Evolutionary conservation across 1,140 invertebrate species (phyloP), one percentile per base, ranked within the genome.

Genomic region (Chelonus insularis): DNA sequence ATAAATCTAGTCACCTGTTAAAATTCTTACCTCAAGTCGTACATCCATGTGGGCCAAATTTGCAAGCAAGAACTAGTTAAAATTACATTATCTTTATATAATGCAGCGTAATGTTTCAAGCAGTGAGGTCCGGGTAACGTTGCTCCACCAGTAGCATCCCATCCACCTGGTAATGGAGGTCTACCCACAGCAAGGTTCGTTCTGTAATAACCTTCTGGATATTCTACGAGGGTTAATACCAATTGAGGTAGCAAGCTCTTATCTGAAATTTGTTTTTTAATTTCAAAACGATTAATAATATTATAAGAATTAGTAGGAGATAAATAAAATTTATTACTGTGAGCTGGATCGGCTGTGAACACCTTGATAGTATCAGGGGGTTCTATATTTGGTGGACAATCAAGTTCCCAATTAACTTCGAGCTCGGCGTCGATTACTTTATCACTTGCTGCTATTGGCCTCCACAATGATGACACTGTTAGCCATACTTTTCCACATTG

Each of bases 21-120:
- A n/a, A n/a, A n/a, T n/a, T n/a, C n/a, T 66, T 71, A 86, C 86
- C 82, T 87, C 45, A 83, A 72, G 50, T 86, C 82, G 54, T 81
- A 77, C 87, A 90, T 89, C 88, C 88, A 89, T 2, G 83, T 85
- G 0, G 87, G 87, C 66, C 86, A 82, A 32, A 88, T 85, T 65
- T 82, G 83, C 20, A 89, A 71, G 70, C 88, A 90, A 11, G 85
- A 83, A 14, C 75, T 80, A 52, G 82, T 72, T 5, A 86, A 67
- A 18, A 85, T 68, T 4, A 67, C 65, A 16, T 81, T 77, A 23
- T 84, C 74, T 60, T 78, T 78, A 21, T 84, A 82, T 23, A 85
- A 83, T 12, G 81, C 83, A 21, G 86, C 86, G 68, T 82, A 81
- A 67, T 80, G 83, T n/a, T 82, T 80, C 25, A 84, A 72, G 64